Base-by-base conservation (phyloP, 2,888 invertebrate species). In the Amitus sp. region DNA sequence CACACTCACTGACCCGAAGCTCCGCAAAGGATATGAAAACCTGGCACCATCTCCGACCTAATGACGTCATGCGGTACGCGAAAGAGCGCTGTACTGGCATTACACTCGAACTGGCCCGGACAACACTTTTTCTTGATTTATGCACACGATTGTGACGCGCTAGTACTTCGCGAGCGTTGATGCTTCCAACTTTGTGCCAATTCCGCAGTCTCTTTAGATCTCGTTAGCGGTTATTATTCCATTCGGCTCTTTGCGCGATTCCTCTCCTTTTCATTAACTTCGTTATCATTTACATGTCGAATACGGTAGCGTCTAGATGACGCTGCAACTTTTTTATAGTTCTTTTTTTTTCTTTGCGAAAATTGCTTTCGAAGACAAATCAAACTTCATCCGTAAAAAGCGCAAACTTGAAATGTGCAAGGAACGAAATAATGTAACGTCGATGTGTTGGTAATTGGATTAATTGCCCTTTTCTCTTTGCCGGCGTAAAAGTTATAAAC, bases 1-100 rank as follows among this genome's bases (percentile, higher is more conserved):
- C 62, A 65, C 57, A 64, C 50, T 61, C 60, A 62, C 55, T 64
- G 66, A 65, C 64, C 62, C 47, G 61, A 62, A 63, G 47, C 46
- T 47, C 4, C 45, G 18, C 42, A 34, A 23, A 40, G 33, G 39
- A 47, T 47, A 47, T 53, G 10, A 9, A 43, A 62, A 58, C 50
- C 54, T 62, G 62, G 54, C 54, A 62, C 50, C 62, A 62, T 57
- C 39, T 57, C 54, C 47, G 58, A 58, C 45, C 45, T 53, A 42
- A 58, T 53, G 54, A 57, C 57, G 56, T 57, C 54, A 57, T 33
- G 12, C 13, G 37, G 20, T 17, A 46, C 27, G 15, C 40, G 23
- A 19, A 52, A 56, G 57, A 62, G 34, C 49, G 47, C 42, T n/a
- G 30, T 34, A 19, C 53, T 46, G 52, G 39, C 47, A 48, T 49